Percentiles rank a stretch among this genome's conserved stretches.
phyloP scores from a whole-genome alignment of 2,888 invertebrate genomes.

The Nesidiocoris tenuis region DNA sequence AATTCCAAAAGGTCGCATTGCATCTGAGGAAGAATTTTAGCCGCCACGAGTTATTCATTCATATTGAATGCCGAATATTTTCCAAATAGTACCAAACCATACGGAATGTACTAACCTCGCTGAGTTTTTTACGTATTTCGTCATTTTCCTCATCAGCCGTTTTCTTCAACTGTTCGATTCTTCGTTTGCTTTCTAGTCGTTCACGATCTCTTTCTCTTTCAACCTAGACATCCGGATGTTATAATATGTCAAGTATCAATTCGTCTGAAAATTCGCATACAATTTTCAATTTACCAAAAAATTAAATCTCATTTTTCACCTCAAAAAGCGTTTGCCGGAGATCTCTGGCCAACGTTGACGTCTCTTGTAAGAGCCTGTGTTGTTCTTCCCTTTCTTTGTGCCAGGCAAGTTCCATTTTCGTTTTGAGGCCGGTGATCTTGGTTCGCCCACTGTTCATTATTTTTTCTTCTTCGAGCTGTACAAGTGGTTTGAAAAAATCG shows the following conservation, averaged over 20 bases:
- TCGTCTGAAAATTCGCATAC: too few species aligned
- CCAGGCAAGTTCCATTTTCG: slow-evolving; percentile 88
- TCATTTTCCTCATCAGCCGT: slow-evolving; percentile 85
- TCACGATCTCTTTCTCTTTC: slow-evolving; percentile 89
- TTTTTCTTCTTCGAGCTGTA: slow-evolving; percentile 80
- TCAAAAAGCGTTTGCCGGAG: slow-evolving; percentile 83
- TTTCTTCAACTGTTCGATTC: slow-evolving; percentile 80
- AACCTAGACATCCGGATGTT: slow-evolving; percentile 63
- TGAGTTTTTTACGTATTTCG: slow-evolving; percentile 79
- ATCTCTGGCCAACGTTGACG: slow-evolving; percentile 84
- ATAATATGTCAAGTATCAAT: background rate
- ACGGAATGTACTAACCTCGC: slow-evolving; percentile 58
- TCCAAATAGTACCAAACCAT: too few species aligned
- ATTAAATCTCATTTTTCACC: slow-evolving; percentile 58
- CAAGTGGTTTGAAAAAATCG: slow-evolving; percentile 33
- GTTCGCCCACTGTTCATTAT: slow-evolving; percentile 79
- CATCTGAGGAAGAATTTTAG: slow-evolving; percentile 57
- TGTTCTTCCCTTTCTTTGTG: slow-evolving; percentile 91
- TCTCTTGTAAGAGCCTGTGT: slow-evolving; percentile 84
- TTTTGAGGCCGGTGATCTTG: slow-evolving; percentile 80
- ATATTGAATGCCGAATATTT: too few species aligned
- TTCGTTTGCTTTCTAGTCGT: slow-evolving; percentile 79
- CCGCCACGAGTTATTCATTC: background rate
- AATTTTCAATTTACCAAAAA: too few species aligned
- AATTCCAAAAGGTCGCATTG: slow-evolving; percentile 86